Conservation (phyloP, 2,888 invertebrate genomes). For the Melolontha melolontha region DNA sequence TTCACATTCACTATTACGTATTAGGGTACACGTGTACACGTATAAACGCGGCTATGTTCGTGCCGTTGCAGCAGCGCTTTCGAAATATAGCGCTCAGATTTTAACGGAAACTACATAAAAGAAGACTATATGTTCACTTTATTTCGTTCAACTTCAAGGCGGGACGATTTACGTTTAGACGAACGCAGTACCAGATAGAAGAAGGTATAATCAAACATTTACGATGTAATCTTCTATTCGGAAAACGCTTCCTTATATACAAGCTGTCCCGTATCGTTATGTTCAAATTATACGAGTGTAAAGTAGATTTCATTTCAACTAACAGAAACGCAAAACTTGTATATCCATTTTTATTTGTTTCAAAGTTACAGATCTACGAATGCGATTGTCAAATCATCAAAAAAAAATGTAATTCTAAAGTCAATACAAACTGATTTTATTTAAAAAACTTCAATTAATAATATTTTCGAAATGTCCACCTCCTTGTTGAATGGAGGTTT, state of each 20-base stretch:
- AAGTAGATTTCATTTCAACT: no score
- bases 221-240: slow-evolving; percentile 3
- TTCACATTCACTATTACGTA: neutral
- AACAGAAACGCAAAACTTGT: no score
- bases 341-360: no score
- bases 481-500: no score
- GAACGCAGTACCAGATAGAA: slow-evolving; percentile 1
- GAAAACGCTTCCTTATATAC: neutral
- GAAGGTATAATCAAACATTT: slow-evolving; percentile 19
- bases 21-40: neutral
- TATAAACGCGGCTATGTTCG: neutral
- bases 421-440: no score
- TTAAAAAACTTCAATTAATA: no score
- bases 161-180: slow-evolving; percentile 7
- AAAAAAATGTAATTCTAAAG: no score
- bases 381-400: no score
- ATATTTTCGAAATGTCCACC: no score
- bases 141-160: slow-evolving; percentile 7
- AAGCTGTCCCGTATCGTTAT: no score
- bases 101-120: slow-evolving; percentile 17
- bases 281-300: no score
- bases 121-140: slow-evolving; percentile 23
- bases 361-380: no score
- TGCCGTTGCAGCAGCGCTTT: neutral
- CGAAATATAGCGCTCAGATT: slow-evolving; percentile 17